Conservation (phyloP, 2,113 vertebrate species). For the Salvelinus fontinalis region DNA sequence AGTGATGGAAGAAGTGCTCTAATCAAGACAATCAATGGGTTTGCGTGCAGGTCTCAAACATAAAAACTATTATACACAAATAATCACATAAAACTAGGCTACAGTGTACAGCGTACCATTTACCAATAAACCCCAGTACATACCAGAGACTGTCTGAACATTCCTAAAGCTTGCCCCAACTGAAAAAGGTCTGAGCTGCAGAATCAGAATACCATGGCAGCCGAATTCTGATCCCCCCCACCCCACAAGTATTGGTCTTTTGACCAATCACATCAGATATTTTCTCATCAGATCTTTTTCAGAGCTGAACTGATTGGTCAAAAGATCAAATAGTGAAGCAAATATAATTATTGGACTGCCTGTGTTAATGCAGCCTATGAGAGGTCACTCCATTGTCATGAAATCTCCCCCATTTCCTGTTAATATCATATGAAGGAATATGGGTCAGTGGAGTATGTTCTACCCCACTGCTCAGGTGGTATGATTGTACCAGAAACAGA, state of each 20-base stretch:
- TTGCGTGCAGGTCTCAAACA: too few relatives aligned
- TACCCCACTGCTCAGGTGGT: conserved; percentile 30
- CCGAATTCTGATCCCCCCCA: too few relatives aligned
- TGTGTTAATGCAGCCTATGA: background rate
- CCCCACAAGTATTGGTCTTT: too few relatives aligned
- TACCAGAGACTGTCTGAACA: conserved; percentile 13
- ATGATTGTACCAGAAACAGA: conserved; percentile 14
- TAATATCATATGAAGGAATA: conserved; percentile 36
- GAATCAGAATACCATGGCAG: conserved; percentile 1
- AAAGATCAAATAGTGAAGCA: too few relatives aligned
- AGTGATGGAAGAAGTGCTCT: too few relatives aligned
- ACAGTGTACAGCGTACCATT: conserved; percentile 2
- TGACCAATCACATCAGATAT: conserved; percentile 11
- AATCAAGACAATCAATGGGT: too few relatives aligned
- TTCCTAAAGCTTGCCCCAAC: too few relatives aligned
- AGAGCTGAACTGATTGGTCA: too few relatives aligned
- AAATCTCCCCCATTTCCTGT: conserved; percentile 30
- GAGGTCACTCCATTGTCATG: conserved; percentile 37
- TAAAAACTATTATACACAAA: background rate
- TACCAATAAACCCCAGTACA: conserved; percentile 9
- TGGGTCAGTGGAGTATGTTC: conserved; percentile 57
- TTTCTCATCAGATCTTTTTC: too few relatives aligned
- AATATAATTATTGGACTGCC: too few relatives aligned
- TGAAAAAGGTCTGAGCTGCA: conserved; percentile 14
- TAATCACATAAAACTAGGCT: conserved; percentile 2